phyloP scores from a whole-genome alignment of 2,888 invertebrate genomes.

The Carabus problematicus region DNA sequence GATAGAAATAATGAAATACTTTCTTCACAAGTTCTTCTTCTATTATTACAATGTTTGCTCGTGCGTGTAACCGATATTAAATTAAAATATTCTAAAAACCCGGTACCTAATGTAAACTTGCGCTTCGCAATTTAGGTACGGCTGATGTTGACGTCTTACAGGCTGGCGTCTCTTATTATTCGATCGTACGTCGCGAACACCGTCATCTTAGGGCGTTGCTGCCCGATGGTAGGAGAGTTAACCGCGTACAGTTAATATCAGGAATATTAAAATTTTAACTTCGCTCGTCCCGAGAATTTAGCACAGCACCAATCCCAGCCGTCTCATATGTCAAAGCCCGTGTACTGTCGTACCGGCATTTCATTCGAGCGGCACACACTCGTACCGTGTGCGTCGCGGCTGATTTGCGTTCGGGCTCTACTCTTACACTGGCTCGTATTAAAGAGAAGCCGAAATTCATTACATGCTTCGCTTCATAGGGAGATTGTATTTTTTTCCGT shows the following conservation, averaged over 20 bases:
- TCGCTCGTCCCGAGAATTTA: constrained; percentile 44
- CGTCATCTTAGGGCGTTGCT: background rate
- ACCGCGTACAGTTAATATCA: constrained; percentile 42
- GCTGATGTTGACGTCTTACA: background rate
- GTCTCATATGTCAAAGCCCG: constrained; percentile 53
- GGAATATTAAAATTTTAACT: constrained; percentile 45
- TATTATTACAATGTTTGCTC: too few species aligned
- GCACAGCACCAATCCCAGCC: constrained; percentile 50
- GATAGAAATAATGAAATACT: too few species aligned
- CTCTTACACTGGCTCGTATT: constrained; percentile 46
- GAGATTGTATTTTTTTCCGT: constrained; percentile 57
- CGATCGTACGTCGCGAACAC: background rate
- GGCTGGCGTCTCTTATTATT: background rate
- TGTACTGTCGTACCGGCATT: constrained; percentile 47
- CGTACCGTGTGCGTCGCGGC: background rate
- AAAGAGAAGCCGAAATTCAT: constrained; percentile 57
- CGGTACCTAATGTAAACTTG: background rate
- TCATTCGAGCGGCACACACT: constrained; percentile 50
- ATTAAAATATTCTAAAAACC: too few species aligned
- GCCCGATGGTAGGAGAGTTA: constrained; percentile 14
- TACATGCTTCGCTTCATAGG: constrained; percentile 59
- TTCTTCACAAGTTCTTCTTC: too few species aligned
- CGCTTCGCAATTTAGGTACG: background rate
- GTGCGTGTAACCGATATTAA: too few species aligned
- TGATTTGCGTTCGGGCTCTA: background rate